These are phyloP conservation scores for Paraescarpia echinospica DNA, from an alignment of 1,140 invertebrate genomes.

Conservation along the genomic window DNA sequence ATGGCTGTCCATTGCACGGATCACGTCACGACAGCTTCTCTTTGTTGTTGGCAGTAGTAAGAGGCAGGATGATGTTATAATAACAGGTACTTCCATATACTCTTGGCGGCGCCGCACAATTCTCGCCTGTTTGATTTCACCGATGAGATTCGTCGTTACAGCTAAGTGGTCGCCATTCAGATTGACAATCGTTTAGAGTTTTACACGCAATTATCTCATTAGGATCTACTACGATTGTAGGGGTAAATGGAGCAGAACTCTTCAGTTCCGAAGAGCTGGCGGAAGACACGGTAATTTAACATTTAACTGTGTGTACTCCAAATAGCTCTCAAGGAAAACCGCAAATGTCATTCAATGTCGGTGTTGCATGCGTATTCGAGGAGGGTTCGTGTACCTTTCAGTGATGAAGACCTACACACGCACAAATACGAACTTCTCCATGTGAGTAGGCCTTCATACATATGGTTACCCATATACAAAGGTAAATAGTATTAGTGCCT, in stretches of 20 bases:
- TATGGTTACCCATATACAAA: neutral
- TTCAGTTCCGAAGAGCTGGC: neutral
- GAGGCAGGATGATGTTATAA: neutral
- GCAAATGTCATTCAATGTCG: neutral
- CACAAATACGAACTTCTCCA: neutral
- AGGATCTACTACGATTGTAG: neutral
- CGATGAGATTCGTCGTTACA: neutral
- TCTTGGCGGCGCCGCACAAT: neutral
- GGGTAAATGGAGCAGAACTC: neutral
- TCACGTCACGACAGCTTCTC: neutral
- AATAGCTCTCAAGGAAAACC: neutral
- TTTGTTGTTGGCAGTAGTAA: neutral
- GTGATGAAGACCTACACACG: neutral
- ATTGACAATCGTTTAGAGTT: neutral
- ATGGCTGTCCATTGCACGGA: neutral
- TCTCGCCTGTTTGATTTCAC: neutral
- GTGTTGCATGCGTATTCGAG: neutral
- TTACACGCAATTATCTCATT: constrained; percentile 6
- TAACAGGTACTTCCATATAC: neutral
- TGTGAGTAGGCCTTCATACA: neutral
- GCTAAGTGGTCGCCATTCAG: neutral
- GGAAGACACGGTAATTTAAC: neutral
- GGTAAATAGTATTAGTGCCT: neutral
- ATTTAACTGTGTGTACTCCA: neutral
- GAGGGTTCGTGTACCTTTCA: neutral